phyloP scores from a whole-genome alignment of 2,113 vertebrate genomes.

The Mastomys coucha region DNA sequence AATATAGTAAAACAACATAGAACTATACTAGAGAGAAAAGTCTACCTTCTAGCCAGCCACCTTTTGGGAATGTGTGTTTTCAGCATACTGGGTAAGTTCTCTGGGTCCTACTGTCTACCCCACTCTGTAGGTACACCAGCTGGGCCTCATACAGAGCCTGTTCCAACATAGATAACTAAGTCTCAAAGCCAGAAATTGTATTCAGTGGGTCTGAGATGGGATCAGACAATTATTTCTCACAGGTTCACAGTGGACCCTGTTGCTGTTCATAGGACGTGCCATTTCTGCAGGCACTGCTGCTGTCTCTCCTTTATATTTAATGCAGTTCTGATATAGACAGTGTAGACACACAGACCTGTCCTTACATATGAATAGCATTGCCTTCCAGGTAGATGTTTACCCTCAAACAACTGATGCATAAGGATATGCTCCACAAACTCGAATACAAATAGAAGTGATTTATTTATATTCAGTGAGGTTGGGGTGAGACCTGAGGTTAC shows the following conservation, averaged over 20 bases:
- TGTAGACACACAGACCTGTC: background rate
- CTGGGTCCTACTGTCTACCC: background rate
- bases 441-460: background rate
- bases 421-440: background rate
- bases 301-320: background rate
- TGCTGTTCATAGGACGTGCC: background rate
- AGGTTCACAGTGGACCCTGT: background rate
- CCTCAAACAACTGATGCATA: background rate
- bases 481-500: background rate
- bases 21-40: background rate
- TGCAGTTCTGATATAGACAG: background rate
- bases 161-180: background rate
- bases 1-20: background rate
- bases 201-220: background rate
- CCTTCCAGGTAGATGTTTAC: background rate
- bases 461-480: background rate
- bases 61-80: background rate
- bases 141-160: fast-evolving
- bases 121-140: fast-evolving
- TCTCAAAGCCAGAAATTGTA: background rate
- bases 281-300: background rate
- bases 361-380: background rate
- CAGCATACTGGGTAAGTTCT: background rate
- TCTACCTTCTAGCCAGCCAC: background rate
- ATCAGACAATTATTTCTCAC: background rate